Evolutionary conservation across 1,140 invertebrate species (phyloP).

Genomic region (Aphelenchoides besseyi): DNA sequence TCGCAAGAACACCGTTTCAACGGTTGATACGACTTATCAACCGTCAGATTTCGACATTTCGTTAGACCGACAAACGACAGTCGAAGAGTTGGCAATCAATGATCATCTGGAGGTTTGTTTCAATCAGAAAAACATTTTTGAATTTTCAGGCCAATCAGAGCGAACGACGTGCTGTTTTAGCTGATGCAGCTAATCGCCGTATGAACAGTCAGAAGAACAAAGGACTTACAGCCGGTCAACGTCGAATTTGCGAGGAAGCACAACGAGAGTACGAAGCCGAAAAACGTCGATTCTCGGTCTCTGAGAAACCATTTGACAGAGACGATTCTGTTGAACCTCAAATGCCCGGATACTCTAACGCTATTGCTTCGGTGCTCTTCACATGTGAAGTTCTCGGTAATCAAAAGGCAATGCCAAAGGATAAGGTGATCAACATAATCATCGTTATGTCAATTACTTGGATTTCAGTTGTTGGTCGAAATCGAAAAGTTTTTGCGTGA

Average conservation of each 20-base stretch:
- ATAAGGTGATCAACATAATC: constrained; percentile 34
- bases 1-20: too few relatives aligned
- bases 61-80: too few relatives aligned
- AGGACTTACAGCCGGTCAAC: background rate
- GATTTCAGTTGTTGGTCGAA: constrained; percentile 33
- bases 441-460: constrained; percentile 12
- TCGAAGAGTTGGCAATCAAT: too few relatives aligned
- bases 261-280: background rate
- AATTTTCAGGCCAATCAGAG: too few relatives aligned
- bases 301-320: too few relatives aligned
- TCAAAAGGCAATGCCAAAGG: constrained; percentile 38
- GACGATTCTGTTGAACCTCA: background rate
- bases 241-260: constrained; percentile 4
- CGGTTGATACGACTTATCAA: too few relatives aligned
- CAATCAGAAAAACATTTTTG: too few relatives aligned
- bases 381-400: constrained; percentile 46
- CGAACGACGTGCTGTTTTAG: too few relatives aligned
- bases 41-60: too few relatives aligned
- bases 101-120: too few relatives aligned
- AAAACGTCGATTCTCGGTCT: background rate
- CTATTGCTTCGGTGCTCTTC: constrained; percentile 34
- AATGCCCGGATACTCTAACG: background rate
- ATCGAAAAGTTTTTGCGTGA: constrained; percentile 33
- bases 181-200: background rate
- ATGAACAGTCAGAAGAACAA: background rate